Conservation (phyloP, 2,797 vertebrate genomes). For the Alectoris magna region DNA sequence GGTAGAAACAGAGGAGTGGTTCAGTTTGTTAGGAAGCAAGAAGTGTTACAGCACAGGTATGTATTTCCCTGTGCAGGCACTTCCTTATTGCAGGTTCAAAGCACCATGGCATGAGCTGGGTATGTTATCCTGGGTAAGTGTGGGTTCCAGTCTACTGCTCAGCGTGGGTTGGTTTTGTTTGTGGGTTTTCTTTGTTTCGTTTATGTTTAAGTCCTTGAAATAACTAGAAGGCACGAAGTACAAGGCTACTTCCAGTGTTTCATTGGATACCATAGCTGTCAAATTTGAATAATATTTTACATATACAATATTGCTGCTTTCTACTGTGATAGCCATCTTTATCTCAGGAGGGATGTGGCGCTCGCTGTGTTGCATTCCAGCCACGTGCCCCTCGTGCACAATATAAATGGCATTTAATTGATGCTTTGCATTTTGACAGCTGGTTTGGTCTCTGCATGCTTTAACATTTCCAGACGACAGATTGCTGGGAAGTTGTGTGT, state of each 20-base stretch:
- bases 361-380: not conserved
- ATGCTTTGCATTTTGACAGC: not conserved
- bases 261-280: not conserved
- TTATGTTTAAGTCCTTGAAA: not conserved
- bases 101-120: not conserved
- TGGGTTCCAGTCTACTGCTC: not conserved
- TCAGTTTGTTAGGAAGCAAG: not conserved
- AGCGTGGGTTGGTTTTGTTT: not conserved
- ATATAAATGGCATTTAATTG: not conserved
- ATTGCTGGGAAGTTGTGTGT: not conserved
- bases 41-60: not conserved
- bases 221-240: not conserved
- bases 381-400: not conserved
- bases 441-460: not conserved
- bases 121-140: not conserved
- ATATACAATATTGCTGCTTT: not conserved
- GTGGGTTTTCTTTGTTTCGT: not conserved
- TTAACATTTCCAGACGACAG: not conserved
- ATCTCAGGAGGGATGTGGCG: not conserved
- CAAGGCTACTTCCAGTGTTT: not conserved
- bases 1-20: not conserved
- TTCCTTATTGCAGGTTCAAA: not conserved
- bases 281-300: not conserved
- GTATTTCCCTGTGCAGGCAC: not conserved
- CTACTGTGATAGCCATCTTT: not conserved